These are phyloP conservation scores for Peribatodes rhomboidaria DNA, from an alignment of 2,888 invertebrate species.

Conservation along the genomic window DNA sequence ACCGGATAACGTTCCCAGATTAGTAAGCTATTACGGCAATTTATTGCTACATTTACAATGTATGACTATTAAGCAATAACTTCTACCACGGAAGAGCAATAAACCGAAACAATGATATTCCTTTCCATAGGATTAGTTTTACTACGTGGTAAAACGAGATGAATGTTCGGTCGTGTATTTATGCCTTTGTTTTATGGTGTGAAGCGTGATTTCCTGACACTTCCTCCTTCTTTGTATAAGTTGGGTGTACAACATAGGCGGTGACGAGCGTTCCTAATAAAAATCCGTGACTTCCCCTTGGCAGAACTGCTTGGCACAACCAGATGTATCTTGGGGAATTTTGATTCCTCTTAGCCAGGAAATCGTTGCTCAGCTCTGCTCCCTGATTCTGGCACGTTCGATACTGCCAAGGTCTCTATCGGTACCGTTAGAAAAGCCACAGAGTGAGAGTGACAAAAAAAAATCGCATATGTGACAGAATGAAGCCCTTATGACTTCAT, in stretches of 20 bases:
- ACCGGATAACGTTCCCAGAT: no score
- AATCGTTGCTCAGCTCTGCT: no score
- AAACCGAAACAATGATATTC: conserved; percentile 13
- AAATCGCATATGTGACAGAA: no score
- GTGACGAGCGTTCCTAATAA: neutral
- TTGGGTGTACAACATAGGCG: conserved; percentile 2
- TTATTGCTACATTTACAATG: neutral
- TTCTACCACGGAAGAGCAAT: conserved; percentile 6
- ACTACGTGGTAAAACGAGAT: conserved; percentile 15
- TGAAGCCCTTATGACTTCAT: no score
- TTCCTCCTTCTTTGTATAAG: neutral
- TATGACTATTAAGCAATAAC: conserved; percentile 3
- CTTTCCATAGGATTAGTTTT: conserved; percentile 17
- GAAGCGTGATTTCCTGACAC: conserved; percentile 3
- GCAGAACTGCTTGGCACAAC: no score
- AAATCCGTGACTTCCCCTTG: no score
- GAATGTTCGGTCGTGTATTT: conserved; percentile 4
- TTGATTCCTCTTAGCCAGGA: no score
- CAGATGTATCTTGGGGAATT: no score
- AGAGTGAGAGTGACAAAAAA: no score
- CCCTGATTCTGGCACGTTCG: no score
- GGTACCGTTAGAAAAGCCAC: no score
- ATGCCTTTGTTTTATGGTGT: conserved; percentile 5
- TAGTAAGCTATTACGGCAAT: neutral
- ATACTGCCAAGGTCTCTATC: no score